Evolutionary conservation across 2,797 vertebrate genomes (phyloP), one percentile per base, ranked within the genome.

Genomic region (Schizopygopsis malacanthus): DNA sequence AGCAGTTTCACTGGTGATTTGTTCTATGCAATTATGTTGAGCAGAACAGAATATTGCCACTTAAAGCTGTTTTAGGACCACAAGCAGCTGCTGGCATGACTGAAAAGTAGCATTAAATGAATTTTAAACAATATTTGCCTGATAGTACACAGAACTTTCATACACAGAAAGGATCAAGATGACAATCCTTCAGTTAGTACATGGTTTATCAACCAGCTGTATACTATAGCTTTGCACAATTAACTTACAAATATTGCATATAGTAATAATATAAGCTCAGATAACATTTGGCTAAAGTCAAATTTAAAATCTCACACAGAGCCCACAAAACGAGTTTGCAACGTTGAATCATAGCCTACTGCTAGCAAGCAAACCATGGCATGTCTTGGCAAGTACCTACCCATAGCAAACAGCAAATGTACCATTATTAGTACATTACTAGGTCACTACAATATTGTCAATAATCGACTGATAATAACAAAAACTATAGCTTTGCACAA

Each of bases 121-220:
- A 86, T 81, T 75, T 85, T 81, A 63, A 81, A 85, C 39, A 43
- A 22, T n/a, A 86, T 86, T 77, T 86, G 71, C 79, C 70, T 47
- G 54, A 85, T 82, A 77, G 71, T 56, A 33, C 28, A 33, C 28
- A 33, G 3, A 79, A 75, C 84, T 80, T 41, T 71, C 52, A 45
- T 16, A 70, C 47, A 82, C n/a, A 77, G 43, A 79, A 39, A 73
- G 41, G n/a, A 73, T 59, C 65, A 33, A 33, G 33, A 81, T 41
- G 65, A 41, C 54, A 25, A 72, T 71, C n/a, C 33, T 81, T 81
- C 45, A 33, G 33, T 33, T 33, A 33, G 78, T 85, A 63, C 78
- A 80, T 61, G 65, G 25, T 69, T 78, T 72, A 85, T 59, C 47
- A 80, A 71, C 52, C 45, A 85, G 67, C 41, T 83, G 41, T 61